Evolutionary conservation across 2,113 vertebrate species (phyloP), one percentile per base, ranked within the genome.

Genomic region (Promerops cafer): DNA sequence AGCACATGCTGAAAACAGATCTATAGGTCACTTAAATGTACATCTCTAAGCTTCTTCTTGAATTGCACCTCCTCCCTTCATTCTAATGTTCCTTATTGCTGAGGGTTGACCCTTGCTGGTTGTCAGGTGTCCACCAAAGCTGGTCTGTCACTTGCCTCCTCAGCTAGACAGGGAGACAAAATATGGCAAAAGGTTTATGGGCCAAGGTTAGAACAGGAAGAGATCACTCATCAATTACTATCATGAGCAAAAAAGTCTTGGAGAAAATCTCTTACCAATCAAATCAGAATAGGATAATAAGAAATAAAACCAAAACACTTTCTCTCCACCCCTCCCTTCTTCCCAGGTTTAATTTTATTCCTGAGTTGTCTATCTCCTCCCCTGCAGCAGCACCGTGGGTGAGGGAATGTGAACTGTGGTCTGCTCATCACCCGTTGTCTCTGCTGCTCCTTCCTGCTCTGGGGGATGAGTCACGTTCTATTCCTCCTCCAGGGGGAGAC

Each of bases 401-500:
- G 24, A 21, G 16, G 19, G 6, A 75, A 50, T 19, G 27, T 42
- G 23, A 49, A 4, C 37, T 49, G 40, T 13, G 9, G 22, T 17
- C n/a, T 28, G 13, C 26, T 37, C 61, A 42, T 30, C 68, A 12
- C 22, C 17, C 0, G 0, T 3, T n/a, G 8, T 18, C 19, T 10
- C 21, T 60, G 45, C 13, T 13, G 6, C 11, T 24, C 16, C 24
- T 57, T 50, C 37, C 11, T 50, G 57, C 26, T 31, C 35, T 18
- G 24, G 27, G 23, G 13, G 15, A 81, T 4, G 22, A 16, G 0
- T 35, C 54, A 11, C 16, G 14, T 28, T 39, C 13, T 90, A 45
- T 23, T 28, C 24, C 53, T 75, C 16, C 44, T 79, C 44, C 24
- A 26, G 33, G 1, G 9, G 9, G 19, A 56, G 20, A 57, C 22